Conservation (phyloP, 2,113 vertebrate species). For the Calyptommatus sinebrachiatus region DNA sequence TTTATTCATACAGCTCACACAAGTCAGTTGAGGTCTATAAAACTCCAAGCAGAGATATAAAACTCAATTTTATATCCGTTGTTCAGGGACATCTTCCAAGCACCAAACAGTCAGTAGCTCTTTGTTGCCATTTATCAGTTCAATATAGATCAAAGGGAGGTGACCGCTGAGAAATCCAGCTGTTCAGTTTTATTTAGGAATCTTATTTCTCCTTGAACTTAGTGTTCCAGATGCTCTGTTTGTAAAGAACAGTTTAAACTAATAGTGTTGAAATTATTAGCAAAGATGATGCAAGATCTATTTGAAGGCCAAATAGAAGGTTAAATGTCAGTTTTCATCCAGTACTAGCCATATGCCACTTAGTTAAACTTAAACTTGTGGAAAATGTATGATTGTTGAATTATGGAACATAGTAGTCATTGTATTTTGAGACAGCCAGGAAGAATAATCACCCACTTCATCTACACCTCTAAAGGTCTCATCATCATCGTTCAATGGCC, state of each 20-base stretch:
- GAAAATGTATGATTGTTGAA: too few species aligned
- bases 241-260: constrained; percentile 10
- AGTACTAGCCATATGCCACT: too few species aligned
- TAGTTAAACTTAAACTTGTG: too few species aligned
- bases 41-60: constrained; percentile 42
- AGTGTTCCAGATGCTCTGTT: constrained; percentile 11
- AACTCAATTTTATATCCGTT: constrained; percentile 44
- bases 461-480: too few species aligned
- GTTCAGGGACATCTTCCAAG: constrained; percentile 38
- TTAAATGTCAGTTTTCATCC: background rate
- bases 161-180: background rate
- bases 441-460: too few species aligned
- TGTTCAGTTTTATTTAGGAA: constrained; percentile 23
- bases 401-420: too few species aligned
- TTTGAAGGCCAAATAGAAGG: background rate
- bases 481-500: too few species aligned
- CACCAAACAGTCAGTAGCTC: constrained; percentile 26
- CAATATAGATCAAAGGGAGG: constrained; percentile 48
- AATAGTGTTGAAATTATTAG: constrained; percentile 6
- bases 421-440: too few species aligned
- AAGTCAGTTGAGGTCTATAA: constrained; percentile 29
- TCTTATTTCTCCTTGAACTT: constrained; percentile 5
- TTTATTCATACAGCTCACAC: constrained; percentile 26
- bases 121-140: constrained; percentile 49
- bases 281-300: background rate